Conservation (phyloP, 2,888 invertebrate species). For the Watsonalla cultraria region DNA sequence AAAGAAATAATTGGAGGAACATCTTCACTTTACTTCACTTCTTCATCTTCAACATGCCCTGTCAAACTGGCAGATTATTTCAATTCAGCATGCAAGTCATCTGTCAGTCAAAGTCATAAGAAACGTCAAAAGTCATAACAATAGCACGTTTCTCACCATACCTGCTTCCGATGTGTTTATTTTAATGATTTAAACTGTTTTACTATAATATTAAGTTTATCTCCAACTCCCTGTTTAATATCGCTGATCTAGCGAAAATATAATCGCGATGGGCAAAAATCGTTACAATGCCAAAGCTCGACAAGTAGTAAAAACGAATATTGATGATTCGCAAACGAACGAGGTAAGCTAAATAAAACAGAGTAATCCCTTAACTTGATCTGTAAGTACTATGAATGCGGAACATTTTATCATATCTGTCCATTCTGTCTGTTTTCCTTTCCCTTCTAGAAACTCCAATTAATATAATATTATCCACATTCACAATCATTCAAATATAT, state of each 20-base stretch:
- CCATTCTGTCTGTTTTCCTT: too few relatives aligned
- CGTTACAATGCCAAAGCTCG: conserved; percentile 87
- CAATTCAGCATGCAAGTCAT: too few relatives aligned
- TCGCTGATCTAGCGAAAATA: neutral
- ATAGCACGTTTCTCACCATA: conserved; percentile 33
- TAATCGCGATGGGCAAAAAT: conserved; percentile 82
- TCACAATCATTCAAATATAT: too few relatives aligned
- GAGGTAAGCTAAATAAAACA: conserved; percentile 70
- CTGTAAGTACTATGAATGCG: neutral
- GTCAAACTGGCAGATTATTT: too few relatives aligned
- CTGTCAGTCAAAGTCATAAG: too few relatives aligned
- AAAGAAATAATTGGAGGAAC: too few relatives aligned
- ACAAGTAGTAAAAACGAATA: conserved; percentile 81
- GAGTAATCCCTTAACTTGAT: neutral
- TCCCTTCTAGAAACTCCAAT: too few relatives aligned
- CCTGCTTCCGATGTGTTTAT: neutral
- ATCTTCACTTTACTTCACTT: too few relatives aligned
- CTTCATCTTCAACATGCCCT: too few relatives aligned
- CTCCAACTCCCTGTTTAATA: neutral
- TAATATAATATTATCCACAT: too few relatives aligned
- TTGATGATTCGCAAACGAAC: conserved; percentile 83
- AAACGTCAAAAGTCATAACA: conserved; percentile 40
- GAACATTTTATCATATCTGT: too few relatives aligned
- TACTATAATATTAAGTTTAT: neutral
- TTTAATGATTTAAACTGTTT: neutral